Conservation (phyloP, 2,797 vertebrate species). For the Pterois miles region DNA sequence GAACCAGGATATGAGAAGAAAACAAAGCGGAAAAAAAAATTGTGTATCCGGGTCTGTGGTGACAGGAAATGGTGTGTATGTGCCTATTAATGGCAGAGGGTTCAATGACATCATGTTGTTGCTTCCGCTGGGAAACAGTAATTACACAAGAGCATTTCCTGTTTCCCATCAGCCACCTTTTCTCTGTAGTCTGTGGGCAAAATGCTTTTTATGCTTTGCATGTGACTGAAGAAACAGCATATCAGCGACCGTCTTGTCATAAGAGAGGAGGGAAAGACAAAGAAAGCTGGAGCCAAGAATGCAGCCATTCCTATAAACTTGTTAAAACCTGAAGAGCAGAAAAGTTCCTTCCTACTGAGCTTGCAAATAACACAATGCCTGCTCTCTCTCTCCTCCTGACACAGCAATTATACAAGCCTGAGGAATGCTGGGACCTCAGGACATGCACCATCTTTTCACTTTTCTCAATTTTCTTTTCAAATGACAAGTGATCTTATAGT, state of each 20-base stretch:
- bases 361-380: slow-evolving; percentile 52
- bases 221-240: slow-evolving; percentile 15
- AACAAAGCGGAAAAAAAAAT: neutral
- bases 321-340: slow-evolving; percentile 77
- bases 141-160: slow-evolving; percentile 79
- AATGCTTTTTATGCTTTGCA: slow-evolving; percentile 10
- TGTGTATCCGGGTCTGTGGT: slow-evolving; percentile 17
- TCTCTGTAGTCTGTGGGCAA: slow-evolving; percentile 14
- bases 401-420: slow-evolving; percentile 49
- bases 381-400: slow-evolving; percentile 37
- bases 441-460: slow-evolving; percentile 6
- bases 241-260: slow-evolving; percentile 5
- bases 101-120: slow-evolving; percentile 71
- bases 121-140: slow-evolving; percentile 64
- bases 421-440: slow-evolving; percentile 53
- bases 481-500: neutral
- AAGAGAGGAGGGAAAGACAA: slow-evolving; percentile 25
- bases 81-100: slow-evolving; percentile 34
- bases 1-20: neutral
- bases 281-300: slow-evolving; percentile 58
- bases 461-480: slow-evolving; percentile 9
- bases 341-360: slow-evolving; percentile 51
- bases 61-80: slow-evolving; percentile 58
- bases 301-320: slow-evolving; percentile 59
- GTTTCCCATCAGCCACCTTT: slow-evolving; percentile 71